Conservation (phyloP, 2,113 vertebrate genomes). For the Oreamnos americanus region DNA sequence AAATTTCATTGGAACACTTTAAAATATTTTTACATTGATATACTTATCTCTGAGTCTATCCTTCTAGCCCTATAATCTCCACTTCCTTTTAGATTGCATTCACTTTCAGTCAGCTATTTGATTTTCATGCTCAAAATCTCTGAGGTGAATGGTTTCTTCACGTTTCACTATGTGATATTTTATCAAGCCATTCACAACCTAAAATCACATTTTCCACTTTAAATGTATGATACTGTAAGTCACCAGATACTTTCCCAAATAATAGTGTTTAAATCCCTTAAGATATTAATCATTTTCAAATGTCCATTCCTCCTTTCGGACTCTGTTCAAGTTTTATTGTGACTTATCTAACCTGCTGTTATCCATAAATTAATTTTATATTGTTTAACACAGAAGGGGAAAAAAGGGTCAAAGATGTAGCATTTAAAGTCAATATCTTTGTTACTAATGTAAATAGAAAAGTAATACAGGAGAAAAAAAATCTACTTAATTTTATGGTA, state of each 20-base stretch:
- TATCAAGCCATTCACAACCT: neutral
- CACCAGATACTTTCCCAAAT: neutral
- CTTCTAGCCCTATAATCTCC: neutral
- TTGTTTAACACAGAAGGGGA: neutral
- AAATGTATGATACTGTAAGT: neutral
- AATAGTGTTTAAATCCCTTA: neutral
- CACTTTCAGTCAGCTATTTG: neutral
- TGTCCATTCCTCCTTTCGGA: neutral
- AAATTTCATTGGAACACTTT: neutral
- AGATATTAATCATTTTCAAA: neutral
- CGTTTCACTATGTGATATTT: neutral
- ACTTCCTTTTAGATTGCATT: neutral
- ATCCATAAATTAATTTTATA: neutral
- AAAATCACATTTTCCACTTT: neutral
- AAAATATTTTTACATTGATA: neutral
- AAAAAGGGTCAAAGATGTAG: neutral
- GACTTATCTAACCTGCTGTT: neutral
- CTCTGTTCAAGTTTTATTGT: neutral
- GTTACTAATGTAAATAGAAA: neutral
- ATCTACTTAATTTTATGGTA: neutral
- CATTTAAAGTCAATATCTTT: neutral
- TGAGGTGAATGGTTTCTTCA: neutral
- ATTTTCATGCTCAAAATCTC: neutral
- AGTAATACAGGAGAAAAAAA: neutral
- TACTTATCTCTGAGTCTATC: neutral